These are phyloP conservation scores for Aphodius granarius DNA, from an alignment of 2,888 invertebrate species.

Conservation along the genomic window DNA sequence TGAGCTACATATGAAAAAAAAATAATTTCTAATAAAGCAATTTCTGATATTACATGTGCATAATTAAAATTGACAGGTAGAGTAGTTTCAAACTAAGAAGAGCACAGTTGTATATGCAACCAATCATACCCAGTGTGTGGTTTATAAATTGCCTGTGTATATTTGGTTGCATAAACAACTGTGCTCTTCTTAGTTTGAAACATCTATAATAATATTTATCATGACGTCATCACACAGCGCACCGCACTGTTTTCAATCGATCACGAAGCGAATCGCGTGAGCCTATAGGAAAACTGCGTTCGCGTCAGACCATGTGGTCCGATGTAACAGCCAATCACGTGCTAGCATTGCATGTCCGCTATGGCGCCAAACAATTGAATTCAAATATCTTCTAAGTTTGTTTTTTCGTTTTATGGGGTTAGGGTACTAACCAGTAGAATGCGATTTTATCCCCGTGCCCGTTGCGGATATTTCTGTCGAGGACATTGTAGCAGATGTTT, in stretches of 20 bases:
- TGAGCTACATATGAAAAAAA: not conserved
- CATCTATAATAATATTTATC: not conserved
- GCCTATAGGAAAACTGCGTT: conserved; percentile 7
- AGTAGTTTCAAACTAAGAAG: too few species aligned
- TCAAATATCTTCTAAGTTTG: not conserved
- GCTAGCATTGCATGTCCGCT: conserved; percentile 2
- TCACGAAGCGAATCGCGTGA: not conserved
- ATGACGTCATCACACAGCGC: not conserved
- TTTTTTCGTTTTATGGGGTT: not conserved
- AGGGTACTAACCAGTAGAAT: conserved; percentile 84
- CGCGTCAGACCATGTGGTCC: conserved; percentile 27
- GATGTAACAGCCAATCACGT: conserved; percentile 21
- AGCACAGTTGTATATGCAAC: not conserved
- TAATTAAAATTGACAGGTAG: too few species aligned
- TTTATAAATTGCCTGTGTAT: too few species aligned
- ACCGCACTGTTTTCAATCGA: not conserved
- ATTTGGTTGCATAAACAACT: too few species aligned
- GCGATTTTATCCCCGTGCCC: conserved; percentile 90
- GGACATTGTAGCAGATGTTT: conserved; percentile 93
- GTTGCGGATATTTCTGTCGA: conserved; percentile 88
- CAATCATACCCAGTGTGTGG: too few species aligned
- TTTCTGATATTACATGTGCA: too few species aligned
- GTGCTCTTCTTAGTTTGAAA: too few species aligned
- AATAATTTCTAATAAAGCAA: not conserved
- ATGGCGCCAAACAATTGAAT: not conserved